phyloP scores from a whole-genome alignment of 2,113 vertebrate species.

The Orcinus orca region DNA sequence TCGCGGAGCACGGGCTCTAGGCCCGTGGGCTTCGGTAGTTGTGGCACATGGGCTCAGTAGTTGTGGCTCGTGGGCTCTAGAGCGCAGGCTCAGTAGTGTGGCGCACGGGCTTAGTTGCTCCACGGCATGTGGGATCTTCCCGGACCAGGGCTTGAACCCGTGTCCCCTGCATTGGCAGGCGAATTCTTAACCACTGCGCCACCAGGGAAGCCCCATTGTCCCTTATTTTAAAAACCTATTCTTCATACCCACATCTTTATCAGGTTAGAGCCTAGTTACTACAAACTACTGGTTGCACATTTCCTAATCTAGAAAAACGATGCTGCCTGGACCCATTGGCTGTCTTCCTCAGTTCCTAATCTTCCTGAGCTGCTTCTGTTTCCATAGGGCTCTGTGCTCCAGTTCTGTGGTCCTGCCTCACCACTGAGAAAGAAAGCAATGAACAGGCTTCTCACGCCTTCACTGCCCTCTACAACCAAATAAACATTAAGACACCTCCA shows the following conservation, averaged over 20 bases:
- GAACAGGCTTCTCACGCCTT: background rate
- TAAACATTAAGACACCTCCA: background rate
- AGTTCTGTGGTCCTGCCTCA: background rate
- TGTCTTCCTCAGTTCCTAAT: background rate
- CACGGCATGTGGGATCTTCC: no score
- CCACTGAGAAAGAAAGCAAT: background rate
- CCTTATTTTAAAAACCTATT: background rate
- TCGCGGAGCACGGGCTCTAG: accelerated
- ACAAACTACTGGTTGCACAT: background rate
- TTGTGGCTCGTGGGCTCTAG: no score
- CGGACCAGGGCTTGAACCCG: no score
- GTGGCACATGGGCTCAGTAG: no score
- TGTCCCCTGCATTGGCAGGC: no score
- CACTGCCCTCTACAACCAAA: background rate
- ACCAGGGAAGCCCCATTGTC: background rate
- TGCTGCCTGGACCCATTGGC: background rate
- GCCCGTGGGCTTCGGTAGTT: no score
- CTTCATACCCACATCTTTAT: background rate
- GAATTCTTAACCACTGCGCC: no score
- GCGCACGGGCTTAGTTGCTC: no score
- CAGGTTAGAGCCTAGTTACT: background rate
- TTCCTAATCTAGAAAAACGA: background rate
- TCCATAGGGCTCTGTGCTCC: background rate
- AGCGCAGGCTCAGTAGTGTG: no score
- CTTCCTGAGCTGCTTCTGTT: background rate